Evolutionary conservation across 2,888 invertebrate species (phyloP), one percentile per base, ranked within the genome.

Genomic region (Agonopterix arenella): DNA sequence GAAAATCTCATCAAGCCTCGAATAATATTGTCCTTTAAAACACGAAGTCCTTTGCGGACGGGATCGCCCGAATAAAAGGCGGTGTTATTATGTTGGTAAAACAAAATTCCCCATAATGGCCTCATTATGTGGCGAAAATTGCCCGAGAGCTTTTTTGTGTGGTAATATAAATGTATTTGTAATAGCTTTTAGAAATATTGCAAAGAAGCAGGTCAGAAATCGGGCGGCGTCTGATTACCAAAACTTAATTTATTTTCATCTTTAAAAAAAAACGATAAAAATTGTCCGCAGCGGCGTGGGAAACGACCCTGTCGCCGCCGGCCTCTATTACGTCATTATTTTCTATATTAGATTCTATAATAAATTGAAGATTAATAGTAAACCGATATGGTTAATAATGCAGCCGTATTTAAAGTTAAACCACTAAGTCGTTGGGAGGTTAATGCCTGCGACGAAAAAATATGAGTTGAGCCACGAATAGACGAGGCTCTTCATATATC

Each of bases 71-170:
- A 82, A 86, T 86, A 84, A 85, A 82, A 81, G 85, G 75, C 85
- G 82, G 84, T 73, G 84, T 81, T 89, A 89, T 89, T 88, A 88
- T 88, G 88, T 89, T 88, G 85, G 88, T 89, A 86, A 88, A 89
- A 88, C 85, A 85, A 84, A 89, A 89, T 89, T 84, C 88, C 73
- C 80, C 82, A 80, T 89, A 89, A 89, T 89, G 80, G 88, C 83
- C 88, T 88, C 81, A 89, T 89, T 89, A 89, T 86, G 82, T 88
- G 88, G 89, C 89, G 89, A 88, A 89, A 89, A 89, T 89, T 89
- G 89, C 80, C 73, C 80, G 79, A 84, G 82, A 86, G 77, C 74
- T 88, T 86, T 86, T 89, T 89, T 88, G 84, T 84, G 82, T 70
- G 75, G 80, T 78, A 74, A 82, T 86, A 88, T 88, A 86, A 88